Evolutionary conservation across 2,113 vertebrate genomes (phyloP).

Genomic region (Centropus unirufus): DNA sequence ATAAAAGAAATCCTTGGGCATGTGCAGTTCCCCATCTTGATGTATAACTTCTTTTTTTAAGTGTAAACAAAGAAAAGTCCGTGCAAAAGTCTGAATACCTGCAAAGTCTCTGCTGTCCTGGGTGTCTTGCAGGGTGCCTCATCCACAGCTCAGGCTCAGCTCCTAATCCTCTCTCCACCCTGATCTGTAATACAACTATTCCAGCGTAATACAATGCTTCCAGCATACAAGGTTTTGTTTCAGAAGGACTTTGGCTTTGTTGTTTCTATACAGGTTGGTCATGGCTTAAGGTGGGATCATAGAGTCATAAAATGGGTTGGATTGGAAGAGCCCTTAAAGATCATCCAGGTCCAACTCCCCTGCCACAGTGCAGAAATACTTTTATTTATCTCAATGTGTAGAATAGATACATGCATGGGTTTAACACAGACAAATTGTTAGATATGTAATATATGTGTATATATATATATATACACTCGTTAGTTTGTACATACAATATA

Average conservation of each 20-base stretch:
- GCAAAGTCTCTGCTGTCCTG: not conserved
- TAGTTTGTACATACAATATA: slow-evolving; percentile 21
- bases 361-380: not conserved
- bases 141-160: fast-evolving
- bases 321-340: too few species aligned
- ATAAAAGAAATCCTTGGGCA: fast-evolving
- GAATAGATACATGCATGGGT: not conserved
- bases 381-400: not conserved
- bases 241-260: not conserved
- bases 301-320: too few species aligned
- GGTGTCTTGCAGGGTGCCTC: fast-evolving
- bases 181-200: fast-evolving
- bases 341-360: too few species aligned
- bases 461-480: not conserved
- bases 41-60: not conserved
- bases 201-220: fast-evolving
- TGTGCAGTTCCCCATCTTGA: not conserved
- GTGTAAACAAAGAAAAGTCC: not conserved
- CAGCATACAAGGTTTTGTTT: fast-evolving
- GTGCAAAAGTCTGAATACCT: not conserved
- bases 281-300: not conserved
- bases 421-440: not conserved
- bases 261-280: not conserved
- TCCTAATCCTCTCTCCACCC: fast-evolving
- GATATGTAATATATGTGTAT: not conserved